phyloP scores from a whole-genome alignment of 2,797 vertebrate species.

The Setipinna tenuifilis region DNA sequence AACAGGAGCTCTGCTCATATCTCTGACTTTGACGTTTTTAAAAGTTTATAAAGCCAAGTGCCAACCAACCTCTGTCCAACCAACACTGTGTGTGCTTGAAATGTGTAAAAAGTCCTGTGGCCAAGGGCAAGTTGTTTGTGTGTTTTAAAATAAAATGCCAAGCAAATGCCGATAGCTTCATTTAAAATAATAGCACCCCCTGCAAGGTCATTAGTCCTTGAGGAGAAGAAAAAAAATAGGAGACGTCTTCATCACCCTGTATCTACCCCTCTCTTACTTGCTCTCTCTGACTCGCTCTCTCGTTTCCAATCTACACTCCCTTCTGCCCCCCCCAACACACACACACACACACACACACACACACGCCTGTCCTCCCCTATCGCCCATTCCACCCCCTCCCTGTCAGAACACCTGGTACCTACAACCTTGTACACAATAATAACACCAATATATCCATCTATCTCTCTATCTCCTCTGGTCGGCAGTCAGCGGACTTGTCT shows the following conservation, averaged over 20 bases:
- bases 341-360: constrained; percentile 19
- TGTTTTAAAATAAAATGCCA: not conserved
- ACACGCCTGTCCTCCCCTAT: constrained; percentile 13
- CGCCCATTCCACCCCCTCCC: constrained; percentile 54
- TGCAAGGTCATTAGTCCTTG: not conserved
- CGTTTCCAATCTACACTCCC: constrained; percentile 16
- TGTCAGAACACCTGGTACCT: constrained; percentile 73
- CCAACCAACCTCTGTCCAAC: not conserved
- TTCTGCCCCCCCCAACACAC: not conserved
- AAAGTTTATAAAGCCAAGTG: not conserved
- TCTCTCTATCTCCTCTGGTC: constrained; percentile 75
- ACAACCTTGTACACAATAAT: constrained; percentile 80
- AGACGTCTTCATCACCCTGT: constrained; percentile 54
- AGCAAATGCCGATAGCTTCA: not conserved
- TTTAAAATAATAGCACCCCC: not conserved
- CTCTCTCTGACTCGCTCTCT: constrained; percentile 25
- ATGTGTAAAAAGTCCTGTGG: not conserved
- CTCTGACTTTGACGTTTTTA: not conserved
- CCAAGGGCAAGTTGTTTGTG: constrained; percentile 1
- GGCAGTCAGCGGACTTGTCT: constrained; percentile 69
- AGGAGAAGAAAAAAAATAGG: constrained; percentile 53
- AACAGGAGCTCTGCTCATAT: not conserved
- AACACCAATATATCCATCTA: constrained; percentile 77
- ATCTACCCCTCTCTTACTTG: constrained; percentile 42
- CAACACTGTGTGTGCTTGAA: not conserved